phyloP scores from a whole-genome alignment of 2,888 invertebrate genomes.

The Sceliomorpha sp. region DNA sequence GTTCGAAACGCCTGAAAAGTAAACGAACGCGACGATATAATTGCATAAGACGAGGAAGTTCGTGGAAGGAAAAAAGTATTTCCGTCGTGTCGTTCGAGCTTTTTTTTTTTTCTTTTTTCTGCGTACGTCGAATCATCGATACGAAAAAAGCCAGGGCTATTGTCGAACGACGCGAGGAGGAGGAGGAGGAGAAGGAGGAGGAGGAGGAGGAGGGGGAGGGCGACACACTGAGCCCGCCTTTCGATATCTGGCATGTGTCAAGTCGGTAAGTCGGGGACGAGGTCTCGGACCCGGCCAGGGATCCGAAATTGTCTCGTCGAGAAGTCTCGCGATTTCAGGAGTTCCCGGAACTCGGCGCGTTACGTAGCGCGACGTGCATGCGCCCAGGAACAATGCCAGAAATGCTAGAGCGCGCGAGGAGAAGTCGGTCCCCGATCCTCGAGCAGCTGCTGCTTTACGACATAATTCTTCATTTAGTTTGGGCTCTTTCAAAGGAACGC shows the following conservation, averaged over 20 bases:
- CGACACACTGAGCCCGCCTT: no score
- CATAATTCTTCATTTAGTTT: slow-evolving; percentile 51
- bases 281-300: slow-evolving; percentile 28
- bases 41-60: no score
- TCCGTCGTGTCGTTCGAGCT: no score
- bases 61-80: no score
- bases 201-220: no score
- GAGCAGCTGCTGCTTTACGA: slow-evolving; percentile 34
- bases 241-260: slow-evolving; percentile 12
- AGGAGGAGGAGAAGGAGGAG: no score
- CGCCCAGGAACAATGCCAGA: slow-evolving; percentile 50
- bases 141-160: no score
- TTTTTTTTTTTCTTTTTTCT: no score
- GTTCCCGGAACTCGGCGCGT: slow-evolving; percentile 51
- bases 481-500: slow-evolving; percentile 25
- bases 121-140: no score
- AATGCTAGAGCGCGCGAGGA: slow-evolving; percentile 36
- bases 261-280: slow-evolving; percentile 28
- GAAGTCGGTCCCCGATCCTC: slow-evolving; percentile 28
- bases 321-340: slow-evolving; percentile 47
- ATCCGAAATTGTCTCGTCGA: slow-evolving; percentile 43
- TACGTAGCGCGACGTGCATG: slow-evolving; percentile 32
- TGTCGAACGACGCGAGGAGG: no score
- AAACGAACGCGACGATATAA: no score
- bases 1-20: no score